Evolutionary conservation across 2,797 vertebrate genomes (phyloP).

Genomic region (Knipowitschia caucasica): DNA sequence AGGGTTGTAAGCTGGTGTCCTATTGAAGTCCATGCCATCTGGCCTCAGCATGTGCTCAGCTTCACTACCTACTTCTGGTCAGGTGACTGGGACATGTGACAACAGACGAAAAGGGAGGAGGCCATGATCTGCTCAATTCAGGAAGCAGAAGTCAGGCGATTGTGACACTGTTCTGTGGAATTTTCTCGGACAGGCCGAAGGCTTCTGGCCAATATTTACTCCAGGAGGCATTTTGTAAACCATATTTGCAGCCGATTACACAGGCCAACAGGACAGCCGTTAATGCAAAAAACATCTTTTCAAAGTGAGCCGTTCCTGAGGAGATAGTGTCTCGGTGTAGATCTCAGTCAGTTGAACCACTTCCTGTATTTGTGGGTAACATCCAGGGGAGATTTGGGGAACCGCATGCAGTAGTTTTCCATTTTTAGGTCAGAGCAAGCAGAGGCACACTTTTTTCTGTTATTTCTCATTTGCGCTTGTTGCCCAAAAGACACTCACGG

Average conservation of each 20-base stretch:
- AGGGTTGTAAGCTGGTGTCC: conserved; percentile 14
- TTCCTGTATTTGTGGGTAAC: conserved; percentile 48
- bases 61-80: conserved; percentile 60
- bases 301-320: conserved; percentile 14
- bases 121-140: conserved; percentile 25
- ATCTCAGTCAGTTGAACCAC: conserved; percentile 55
- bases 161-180: conserved; percentile 28
- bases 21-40: conserved; percentile 48
- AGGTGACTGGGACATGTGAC: conserved; percentile 61
- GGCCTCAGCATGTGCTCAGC: conserved; percentile 58
- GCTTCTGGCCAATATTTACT: conserved; percentile 30
- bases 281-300: conserved; percentile 13
- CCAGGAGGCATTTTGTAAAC: conserved; percentile 15
- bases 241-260: conserved; percentile 13
- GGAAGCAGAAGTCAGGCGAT: conserved; percentile 40
- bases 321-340: conserved; percentile 35
- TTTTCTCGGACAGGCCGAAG: conserved; percentile 20
- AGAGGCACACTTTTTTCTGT: conserved; percentile 40
- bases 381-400: conserved; percentile 45
- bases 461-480: conserved; percentile 43
- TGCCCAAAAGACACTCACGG: conserved; percentile 38
- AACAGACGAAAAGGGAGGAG: not conserved
- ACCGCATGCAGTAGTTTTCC: conserved; percentile 68
- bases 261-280: conserved; percentile 20
- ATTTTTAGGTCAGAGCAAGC: conserved; percentile 55